Conservation (phyloP, 1,140 invertebrate genomes). For the Drosophila triauraria region DNA sequence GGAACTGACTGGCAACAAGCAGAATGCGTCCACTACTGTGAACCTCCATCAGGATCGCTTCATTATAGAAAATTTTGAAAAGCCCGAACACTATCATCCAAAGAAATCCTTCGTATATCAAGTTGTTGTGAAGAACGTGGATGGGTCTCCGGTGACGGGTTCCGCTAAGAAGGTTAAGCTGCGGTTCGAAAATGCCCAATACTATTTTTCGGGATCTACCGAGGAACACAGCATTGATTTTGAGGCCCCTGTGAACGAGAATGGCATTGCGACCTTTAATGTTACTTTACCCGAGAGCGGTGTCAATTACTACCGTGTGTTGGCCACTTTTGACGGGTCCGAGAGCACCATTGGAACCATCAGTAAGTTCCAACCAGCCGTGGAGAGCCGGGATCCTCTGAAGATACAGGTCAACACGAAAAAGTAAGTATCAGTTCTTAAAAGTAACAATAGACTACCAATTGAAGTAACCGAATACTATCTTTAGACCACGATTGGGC, state of each 20-base stretch:
- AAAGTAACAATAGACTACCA: no score
- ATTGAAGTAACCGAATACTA: background rate
- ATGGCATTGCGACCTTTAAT: slow-evolving; percentile 89
- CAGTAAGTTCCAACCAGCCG: slow-evolving; percentile 25
- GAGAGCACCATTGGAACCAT: slow-evolving; percentile 42
- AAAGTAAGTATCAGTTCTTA: slow-evolving; percentile 44
- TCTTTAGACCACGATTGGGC: slow-evolving; percentile 87
- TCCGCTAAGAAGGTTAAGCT: slow-evolving; percentile 87
- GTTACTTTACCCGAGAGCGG: slow-evolving; percentile 85
- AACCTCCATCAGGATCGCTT: slow-evolving; percentile 93
- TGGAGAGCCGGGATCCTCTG: slow-evolving; percentile 27
- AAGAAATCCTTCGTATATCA: slow-evolving; percentile 93
- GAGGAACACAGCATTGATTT: background rate
- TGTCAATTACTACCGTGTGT: slow-evolving; percentile 30
- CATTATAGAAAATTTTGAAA: slow-evolving; percentile 92
- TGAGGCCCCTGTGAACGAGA: slow-evolving; percentile 85
- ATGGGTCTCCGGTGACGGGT: slow-evolving; percentile 89
- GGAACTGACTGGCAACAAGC: slow-evolving; percentile 89
- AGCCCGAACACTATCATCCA: slow-evolving; percentile 92
- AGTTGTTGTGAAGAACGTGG: slow-evolving; percentile 86
- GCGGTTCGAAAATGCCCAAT: slow-evolving; percentile 2
- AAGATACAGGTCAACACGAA: slow-evolving; percentile 61
- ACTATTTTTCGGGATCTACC: background rate
- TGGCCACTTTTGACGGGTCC: slow-evolving; percentile 26
- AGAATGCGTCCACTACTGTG: slow-evolving; percentile 91